Base-by-base conservation (phyloP, 2,797 vertebrate genomes). In the Botia kubotai region DNA sequence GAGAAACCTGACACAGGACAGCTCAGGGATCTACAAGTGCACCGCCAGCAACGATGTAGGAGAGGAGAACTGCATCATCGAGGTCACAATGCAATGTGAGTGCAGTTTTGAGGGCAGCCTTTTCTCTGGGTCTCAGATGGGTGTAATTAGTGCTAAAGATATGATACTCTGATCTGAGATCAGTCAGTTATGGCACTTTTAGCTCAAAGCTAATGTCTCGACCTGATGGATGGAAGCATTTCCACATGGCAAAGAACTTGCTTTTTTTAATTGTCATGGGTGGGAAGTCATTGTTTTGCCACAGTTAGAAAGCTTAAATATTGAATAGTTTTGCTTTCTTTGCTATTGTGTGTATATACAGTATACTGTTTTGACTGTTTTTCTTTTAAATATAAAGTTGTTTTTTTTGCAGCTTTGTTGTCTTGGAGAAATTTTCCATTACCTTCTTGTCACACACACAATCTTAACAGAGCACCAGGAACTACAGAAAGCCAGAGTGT, bases 41-140 rank as follows among this genome's bases (percentile, higher is more conserved):
- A 94, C 94, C 0, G 97, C 97, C 1, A 95, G 93, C 91, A 99
- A 99, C 0, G 96, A 97, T 68, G 97, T 97, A 2, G 98, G 98
- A 0, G 95, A 96, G 87, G 96, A 97, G 66, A 97, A 91, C 92
- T 99, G 98, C 85, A 90, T 90, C 71, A 86, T 98, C 0, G 95
- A 95, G 83, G 95, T 99, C 88, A 93, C 95, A 0, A 97, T 99
- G 85, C 93, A 95, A 85, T 93, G 97, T 99, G 91, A 97, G 97
- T 96, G 88, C n/a, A 65, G n/a, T 52, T 55, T 26, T 52, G 14
- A 36, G 71, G 66, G 69, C 73, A 66, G 67, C 53, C 33, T n/a
- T 26, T 16, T 10, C 58, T 50, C 36, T 23, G 17, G 50, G 81
- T 33, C 26, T 6, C 29, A 53, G 19, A n/a, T 4, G 71, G 13